Conservation (phyloP, 2,888 invertebrate species). For the Plusia festucae region DNA sequence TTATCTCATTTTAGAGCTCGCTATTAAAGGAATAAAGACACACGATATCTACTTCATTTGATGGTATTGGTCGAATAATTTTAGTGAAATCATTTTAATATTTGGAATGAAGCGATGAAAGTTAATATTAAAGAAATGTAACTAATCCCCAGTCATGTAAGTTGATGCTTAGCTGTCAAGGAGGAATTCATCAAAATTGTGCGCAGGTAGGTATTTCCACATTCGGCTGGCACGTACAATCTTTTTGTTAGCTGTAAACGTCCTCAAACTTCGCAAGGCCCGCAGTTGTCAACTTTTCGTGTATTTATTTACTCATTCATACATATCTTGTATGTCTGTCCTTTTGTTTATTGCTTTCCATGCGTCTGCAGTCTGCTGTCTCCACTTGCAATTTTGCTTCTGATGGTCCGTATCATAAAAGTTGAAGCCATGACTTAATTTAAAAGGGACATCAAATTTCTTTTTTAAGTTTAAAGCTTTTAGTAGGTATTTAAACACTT, state of each 20-base stretch:
- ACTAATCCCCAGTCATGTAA: conserved; percentile 47
- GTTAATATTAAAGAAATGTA: conserved; percentile 33
- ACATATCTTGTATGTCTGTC: conserved; percentile 76
- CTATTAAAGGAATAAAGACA: neutral
- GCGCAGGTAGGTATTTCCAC: conserved; percentile 74
- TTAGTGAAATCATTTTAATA: neutral
- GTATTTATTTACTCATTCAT: conserved; percentile 81
- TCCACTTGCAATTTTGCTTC: conserved; percentile 54
- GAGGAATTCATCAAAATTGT: conserved; percentile 75
- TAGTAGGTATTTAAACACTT: conserved; percentile 73
- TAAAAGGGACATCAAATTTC: conserved; percentile 48
- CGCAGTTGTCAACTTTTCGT: conserved; percentile 78
- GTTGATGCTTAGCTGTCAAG: conserved; percentile 70
- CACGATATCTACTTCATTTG: conserved; percentile 1
- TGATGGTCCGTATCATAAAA: conserved; percentile 67
- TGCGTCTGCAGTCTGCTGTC: conserved; percentile 50
- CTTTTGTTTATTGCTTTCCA: conserved; percentile 69
- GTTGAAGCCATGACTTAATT: conserved; percentile 62
- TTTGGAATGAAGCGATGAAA: conserved; percentile 7
- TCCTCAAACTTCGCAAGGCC: conserved; percentile 68
- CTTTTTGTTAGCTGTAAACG: conserved; percentile 80
- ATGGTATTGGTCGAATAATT: neutral
- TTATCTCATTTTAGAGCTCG: conserved; percentile 15
- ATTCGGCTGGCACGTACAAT: conserved; percentile 73
- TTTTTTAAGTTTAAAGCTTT: conserved; percentile 54